Base-by-base conservation (phyloP, 1,140 invertebrate species). In the Dufourea novaeangliae region DNA sequence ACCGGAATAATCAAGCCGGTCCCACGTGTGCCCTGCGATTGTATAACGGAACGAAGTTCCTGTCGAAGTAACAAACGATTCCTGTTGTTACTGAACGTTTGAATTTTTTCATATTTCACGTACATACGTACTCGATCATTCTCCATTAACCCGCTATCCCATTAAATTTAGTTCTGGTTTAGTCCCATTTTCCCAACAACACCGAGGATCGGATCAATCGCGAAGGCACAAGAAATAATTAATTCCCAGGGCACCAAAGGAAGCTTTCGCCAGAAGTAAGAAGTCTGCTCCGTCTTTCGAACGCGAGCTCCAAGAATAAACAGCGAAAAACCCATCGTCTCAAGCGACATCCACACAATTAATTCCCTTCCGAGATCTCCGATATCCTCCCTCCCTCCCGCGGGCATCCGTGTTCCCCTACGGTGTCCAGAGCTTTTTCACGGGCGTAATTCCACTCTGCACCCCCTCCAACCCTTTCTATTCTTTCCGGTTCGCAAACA, bases 1-100 rank as follows among this genome's bases (percentile, higher is more conserved):
- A 20, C 25, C 44, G 63, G 74, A 84, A 84, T 85, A 85, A 84
- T 84, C 74, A 75, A 79, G 57, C 52, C 46, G 41, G 44, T 81
- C 82, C 80, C 69, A 10, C 17, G 82, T 32, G 71, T 56, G 44
- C 50, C 61, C 71, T 84, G 25, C 37, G 44, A 77, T 63, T 25
- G 57, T 52, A 41, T n/a, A 34, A 34, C 71, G 34, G n/a, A 11
- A 11, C 20, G 17, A 52, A 25, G 20, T 29, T 54, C 41, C 50
- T 12, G 14, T 1, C 8, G 1, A 32, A 20, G 20, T 37, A 22
- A 25, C 39, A 22, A 20, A 68, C 41, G 1, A 17, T 50, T 32
- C n/a, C 34, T n/a, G n/a, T n/a, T n/a, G n/a, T n/a, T n/a, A n/a
- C n/a, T n/a, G n/a, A n/a, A n/a, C n/a, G n/a, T n/a, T n/a, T n/a